Evolutionary conservation across 2,113 vertebrate genomes (phyloP).

Genomic region (Lampris incognitus): DNA sequence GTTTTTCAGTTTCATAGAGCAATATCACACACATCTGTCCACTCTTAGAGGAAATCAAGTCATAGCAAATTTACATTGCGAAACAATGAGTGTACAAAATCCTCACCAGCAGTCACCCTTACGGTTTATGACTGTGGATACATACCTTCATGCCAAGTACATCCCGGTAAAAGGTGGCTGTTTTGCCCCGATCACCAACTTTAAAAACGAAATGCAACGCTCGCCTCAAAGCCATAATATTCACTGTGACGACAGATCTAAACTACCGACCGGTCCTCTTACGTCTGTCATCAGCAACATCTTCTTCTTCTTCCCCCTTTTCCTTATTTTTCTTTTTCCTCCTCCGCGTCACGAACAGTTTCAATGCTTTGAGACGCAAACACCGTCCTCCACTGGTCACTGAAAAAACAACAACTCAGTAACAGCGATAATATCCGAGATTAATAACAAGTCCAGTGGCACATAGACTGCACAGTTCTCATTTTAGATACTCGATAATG

Average conservation of each 20-base stretch:
- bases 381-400: too few species aligned
- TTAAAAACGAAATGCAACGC: slow-evolving; percentile 95
- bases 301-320: too few species aligned
- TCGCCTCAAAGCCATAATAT: slow-evolving; percentile 78
- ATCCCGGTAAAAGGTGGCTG: slow-evolving; percentile 88
- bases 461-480: too few species aligned
- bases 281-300: too few species aligned
- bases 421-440: too few species aligned
- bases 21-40: not conserved
- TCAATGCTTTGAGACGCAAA: too few species aligned
- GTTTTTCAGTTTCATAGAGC: not conserved
- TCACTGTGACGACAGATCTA: not conserved
- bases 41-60: not conserved
- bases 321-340: slow-evolving; percentile 48
- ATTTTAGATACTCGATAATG: too few species aligned
- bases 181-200: slow-evolving; percentile 88
- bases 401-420: too few species aligned
- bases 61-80: not conserved
- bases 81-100: not conserved
- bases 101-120: too few species aligned
- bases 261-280: not conserved
- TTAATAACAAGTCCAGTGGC: too few species aligned
- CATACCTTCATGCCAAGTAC: slow-evolving; percentile 92
- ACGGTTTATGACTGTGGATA: too few species aligned
- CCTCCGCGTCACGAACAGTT: not conserved